These are phyloP conservation scores for Ophion costatus DNA, from an alignment of 2,888 invertebrate species.

Conservation along the genomic window DNA sequence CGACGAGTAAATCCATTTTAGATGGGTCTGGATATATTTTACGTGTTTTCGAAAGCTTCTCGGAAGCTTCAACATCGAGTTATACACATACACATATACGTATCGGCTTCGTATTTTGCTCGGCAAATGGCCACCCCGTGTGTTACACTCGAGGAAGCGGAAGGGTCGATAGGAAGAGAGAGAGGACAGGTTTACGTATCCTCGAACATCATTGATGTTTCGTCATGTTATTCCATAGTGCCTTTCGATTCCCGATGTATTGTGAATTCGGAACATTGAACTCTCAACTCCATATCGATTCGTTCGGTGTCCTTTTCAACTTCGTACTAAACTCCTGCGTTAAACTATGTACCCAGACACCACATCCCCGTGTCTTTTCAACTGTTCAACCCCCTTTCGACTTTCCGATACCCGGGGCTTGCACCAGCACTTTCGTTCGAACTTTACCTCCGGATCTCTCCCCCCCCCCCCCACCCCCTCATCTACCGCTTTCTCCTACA, in stretches of 20 bases:
- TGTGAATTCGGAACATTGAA: constrained; percentile 39
- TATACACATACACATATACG: background rate
- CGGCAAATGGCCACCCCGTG: constrained; percentile 31
- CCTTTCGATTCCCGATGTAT: constrained; percentile 32
- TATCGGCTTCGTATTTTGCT: constrained; percentile 13
- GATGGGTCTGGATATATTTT: background rate
- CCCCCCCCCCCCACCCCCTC: constrained; percentile 1
- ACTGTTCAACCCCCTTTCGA: constrained; percentile 31
- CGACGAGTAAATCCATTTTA: too few relatives aligned
- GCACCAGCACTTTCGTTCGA: constrained; percentile 44
- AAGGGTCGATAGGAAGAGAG: constrained; percentile 23
- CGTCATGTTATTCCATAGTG: constrained; percentile 30
- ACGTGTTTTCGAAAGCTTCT: background rate
- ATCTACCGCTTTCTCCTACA: constrained; percentile 5
- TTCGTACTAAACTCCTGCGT: constrained; percentile 25
- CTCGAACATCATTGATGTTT: constrained; percentile 46
- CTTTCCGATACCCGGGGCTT: constrained; percentile 35
- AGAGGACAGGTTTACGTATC: constrained; percentile 27
- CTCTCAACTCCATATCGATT: constrained; percentile 24
- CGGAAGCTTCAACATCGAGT: background rate
- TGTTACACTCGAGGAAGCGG: constrained; percentile 18
- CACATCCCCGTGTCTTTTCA: constrained; percentile 37
- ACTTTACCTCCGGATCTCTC: constrained; percentile 1
- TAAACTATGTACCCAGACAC: constrained; percentile 34
- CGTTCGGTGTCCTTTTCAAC: background rate